Evolutionary conservation across 2,113 vertebrate genomes (phyloP).

Genomic region (Myodes glareolus): DNA sequence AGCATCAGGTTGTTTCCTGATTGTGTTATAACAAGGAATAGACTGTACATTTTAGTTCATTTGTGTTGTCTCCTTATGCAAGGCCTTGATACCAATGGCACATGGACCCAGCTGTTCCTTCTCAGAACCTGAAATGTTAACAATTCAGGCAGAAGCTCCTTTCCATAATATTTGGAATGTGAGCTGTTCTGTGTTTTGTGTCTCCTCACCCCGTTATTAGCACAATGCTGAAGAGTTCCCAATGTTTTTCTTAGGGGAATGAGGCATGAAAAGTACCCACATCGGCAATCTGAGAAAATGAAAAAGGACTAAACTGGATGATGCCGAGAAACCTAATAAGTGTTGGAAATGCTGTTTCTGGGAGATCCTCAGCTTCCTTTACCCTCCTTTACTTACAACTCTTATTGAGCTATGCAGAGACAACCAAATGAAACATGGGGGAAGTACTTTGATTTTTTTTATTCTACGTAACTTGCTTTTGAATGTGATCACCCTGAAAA

Average conservation of each 20-base stretch:
- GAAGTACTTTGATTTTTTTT: constrained; percentile 1
- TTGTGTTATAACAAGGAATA: background rate
- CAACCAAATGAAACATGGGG: background rate
- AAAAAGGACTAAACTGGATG: background rate
- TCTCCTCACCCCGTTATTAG: constrained; percentile 41
- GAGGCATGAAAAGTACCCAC: background rate
- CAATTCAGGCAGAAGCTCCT: constrained; percentile 68
- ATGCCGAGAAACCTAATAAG: background rate
- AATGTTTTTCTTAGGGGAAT: constrained; percentile 64
- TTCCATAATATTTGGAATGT: constrained; percentile 73
- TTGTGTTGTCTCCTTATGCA: constrained; percentile 26
- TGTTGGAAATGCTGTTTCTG: constrained; percentile 65
- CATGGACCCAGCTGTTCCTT: constrained; percentile 25
- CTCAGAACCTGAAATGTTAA: constrained; percentile 35
- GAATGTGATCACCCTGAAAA: constrained; percentile 38
- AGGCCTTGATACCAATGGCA: background rate
- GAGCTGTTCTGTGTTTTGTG: constrained; percentile 57
- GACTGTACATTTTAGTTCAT: background rate
- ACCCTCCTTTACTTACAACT: background rate
- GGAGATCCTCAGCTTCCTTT: constrained; percentile 50
- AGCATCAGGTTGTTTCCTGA: constrained; percentile 25
- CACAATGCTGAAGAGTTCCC: constrained; percentile 66
- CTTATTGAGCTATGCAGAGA: constrained; percentile 33
- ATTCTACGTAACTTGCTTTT: constrained; percentile 25
- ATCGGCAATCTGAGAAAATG: background rate